Evolutionary conservation across 2,797 vertebrate species (phyloP), one percentile per base, ranked within the genome.

Genomic region (Synanceia verrucosa): DNA sequence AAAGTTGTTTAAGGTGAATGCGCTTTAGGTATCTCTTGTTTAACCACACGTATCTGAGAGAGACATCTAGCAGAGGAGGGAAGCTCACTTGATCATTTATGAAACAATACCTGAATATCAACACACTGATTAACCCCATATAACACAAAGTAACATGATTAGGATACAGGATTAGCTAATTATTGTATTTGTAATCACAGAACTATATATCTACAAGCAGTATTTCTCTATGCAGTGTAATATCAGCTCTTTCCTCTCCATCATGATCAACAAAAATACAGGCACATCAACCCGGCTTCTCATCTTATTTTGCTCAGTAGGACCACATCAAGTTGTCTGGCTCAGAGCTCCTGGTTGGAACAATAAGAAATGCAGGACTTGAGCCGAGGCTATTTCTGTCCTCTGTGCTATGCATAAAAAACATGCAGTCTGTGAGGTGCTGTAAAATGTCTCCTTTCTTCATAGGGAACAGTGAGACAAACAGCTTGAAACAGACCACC

Each of bases 331-430:
- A n/a, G 69, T 73, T 48, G 71, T 73, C 56, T 79, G 64, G 60
- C 70, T 78, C 51, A 51, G 58, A 68, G 61, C 66, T 71, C 68
- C 65, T 3, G 2, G 18, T 65, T 72, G 36, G 62, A 84, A 77
- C 69, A 73, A 76, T 61, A 74, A 67, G 59, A 76, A 65, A 79
- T 69, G 70, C 76, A 83, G 63, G 58, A 67, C 67, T 28, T 23
- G 62, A 70, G 73, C 24, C 4, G 28, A 6, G 64, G 67, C 68
- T 83, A 80, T 85, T 85, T 85, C 75, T 78, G 82, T 83, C 69
- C 69, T 79, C 53, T 81, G 71, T 70, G 76, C 70, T 62, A 33
- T 74, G 36, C 81, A 76, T 81, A 53, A 48, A 71, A 63, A 47
- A 29, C 59, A 71, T n/a, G 44, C 47, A 63, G 75, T 46, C 24